These are phyloP conservation scores for Cariama cristata DNA, from an alignment of 2,113 vertebrate species.

Conservation along the genomic window DNA sequence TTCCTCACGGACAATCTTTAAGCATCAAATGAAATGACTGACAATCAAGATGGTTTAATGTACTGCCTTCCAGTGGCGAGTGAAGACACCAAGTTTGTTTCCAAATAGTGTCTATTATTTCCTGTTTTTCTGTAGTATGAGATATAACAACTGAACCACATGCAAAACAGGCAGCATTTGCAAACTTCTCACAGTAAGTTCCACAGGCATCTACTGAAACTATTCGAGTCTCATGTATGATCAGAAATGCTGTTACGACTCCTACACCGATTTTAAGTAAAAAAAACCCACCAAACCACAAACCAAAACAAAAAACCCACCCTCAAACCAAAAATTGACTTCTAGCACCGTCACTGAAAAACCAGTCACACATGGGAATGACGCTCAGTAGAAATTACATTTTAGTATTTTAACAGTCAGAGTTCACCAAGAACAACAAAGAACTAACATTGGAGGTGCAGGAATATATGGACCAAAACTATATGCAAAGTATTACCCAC, in stretches of 20 bases:
- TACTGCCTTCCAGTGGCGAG: background rate
- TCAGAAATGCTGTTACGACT: background rate
- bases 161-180: background rate
- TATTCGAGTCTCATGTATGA: accelerated
- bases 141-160: background rate
- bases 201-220: background rate
- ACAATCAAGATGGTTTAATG: accelerated
- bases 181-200: background rate
- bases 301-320: no score
- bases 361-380: background rate
- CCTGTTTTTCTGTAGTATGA: background rate
- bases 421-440: background rate
- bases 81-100: background rate
- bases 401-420: background rate
- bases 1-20: background rate
- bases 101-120: accelerated
- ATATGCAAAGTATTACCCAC: accelerated
- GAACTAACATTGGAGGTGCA: accelerated
- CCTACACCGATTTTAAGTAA: background rate
- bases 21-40: background rate
- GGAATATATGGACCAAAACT: background rate
- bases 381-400: background rate
- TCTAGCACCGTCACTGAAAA: background rate
- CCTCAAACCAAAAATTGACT: background rate
- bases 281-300: background rate